Conservation (phyloP, 1,140 invertebrate species). For the Sinonovacula constricta region DNA sequence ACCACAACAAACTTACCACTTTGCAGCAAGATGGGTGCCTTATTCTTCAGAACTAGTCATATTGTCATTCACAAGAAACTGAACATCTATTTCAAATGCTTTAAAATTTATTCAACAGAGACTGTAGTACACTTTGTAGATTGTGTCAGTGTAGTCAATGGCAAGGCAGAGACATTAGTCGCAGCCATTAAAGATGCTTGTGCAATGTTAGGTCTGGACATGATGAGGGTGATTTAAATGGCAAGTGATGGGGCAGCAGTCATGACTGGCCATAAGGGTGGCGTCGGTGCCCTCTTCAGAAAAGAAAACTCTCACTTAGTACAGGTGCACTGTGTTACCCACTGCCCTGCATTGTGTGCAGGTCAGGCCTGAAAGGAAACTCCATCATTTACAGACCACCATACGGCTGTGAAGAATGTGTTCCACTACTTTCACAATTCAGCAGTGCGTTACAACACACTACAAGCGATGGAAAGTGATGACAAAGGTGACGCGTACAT, state of each 20-base stretch:
- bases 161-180: conserved; percentile 18
- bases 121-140: conserved; percentile 24
- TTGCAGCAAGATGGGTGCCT: conserved; percentile 1
- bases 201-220: conserved; percentile 8
- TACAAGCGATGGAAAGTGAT: conserved; percentile 18
- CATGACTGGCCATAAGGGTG: conserved; percentile 23
- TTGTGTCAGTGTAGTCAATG: conserved; percentile 25
- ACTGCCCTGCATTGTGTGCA: conserved; percentile 30
- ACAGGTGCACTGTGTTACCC: conserved; percentile 42
- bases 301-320: conserved; percentile 21
- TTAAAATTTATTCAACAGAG: conserved; percentile 15
- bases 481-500: conserved; percentile 12
- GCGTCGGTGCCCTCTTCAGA: conserved; percentile 42
- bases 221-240: conserved; percentile 20
- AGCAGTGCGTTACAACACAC: conserved; percentile 18
- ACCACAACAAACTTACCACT: conserved; percentile 8
- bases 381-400: not conserved
- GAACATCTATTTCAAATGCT: conserved; percentile 34
- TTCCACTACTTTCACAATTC: conserved; percentile 21
- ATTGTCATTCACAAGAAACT: conserved; percentile 28
- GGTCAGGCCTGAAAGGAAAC: conserved; percentile 20
- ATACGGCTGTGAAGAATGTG: no score
- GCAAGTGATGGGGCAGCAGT: conserved; percentile 48
- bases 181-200: not conserved
- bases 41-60: conserved; percentile 6